phyloP scores from a whole-genome alignment of 2,113 vertebrate species.

The Hippocampus zosterae region DNA sequence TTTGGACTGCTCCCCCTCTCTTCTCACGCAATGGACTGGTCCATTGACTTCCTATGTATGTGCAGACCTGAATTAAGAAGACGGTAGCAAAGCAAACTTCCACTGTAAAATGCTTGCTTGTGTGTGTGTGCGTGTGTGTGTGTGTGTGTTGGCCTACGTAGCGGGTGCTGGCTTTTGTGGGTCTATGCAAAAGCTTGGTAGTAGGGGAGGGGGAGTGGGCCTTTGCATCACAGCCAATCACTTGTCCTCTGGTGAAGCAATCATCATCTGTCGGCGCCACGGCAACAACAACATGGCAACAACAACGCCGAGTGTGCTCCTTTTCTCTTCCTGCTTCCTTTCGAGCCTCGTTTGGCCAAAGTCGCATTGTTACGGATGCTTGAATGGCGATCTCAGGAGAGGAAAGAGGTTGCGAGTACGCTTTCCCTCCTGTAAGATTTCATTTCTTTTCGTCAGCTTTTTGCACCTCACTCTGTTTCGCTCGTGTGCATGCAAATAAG shows the following conservation, averaged over 20 bases:
- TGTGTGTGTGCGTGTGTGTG: conserved; percentile 5
- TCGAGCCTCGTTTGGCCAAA: not conserved
- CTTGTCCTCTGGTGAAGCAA: conserved; percentile 41
- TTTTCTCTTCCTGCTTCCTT: not conserved
- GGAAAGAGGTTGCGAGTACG: conserved; percentile 24
- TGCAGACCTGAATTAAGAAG: too few relatives aligned
- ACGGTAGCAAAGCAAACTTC: too few relatives aligned
- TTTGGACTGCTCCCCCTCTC: too few relatives aligned
- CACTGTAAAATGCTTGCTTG: not conserved
- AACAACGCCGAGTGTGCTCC: conserved; percentile 13
- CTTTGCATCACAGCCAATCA: conserved; percentile 55
- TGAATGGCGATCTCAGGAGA: conserved; percentile 46
- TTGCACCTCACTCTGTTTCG: conserved; percentile 61
- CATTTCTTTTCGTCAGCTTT: conserved; percentile 65
- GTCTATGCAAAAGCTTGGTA: conserved; percentile 15
- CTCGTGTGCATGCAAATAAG: conserved; percentile 74
- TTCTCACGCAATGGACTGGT: too few relatives aligned
- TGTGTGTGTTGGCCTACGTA: conserved; percentile 42
- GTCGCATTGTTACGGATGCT: conserved; percentile 33
- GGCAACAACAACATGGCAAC: conserved; percentile 50
- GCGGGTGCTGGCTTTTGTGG: conserved; percentile 32
- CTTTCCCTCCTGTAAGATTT: conserved; percentile 54
- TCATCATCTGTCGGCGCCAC: conserved; percentile 55
- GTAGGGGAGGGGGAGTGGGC: not conserved
- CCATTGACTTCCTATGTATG: too few relatives aligned